These are phyloP conservation scores for Philotrypesis tridentata DNA, from an alignment of 1,140 invertebrate genomes.

Conservation along the genomic window DNA sequence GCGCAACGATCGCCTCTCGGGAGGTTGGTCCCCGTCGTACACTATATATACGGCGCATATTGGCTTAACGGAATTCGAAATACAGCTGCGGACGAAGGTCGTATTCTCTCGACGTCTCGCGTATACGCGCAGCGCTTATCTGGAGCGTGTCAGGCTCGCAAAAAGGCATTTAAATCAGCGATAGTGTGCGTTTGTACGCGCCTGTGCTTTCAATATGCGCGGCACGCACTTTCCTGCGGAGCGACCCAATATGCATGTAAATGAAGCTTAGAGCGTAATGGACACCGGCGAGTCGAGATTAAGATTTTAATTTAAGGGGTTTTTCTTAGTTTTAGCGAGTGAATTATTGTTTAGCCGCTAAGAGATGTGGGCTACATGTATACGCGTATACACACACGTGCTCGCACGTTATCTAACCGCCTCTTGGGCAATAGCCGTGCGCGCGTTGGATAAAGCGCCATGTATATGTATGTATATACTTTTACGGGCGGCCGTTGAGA, in stretches of 20 bases:
- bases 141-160: neutral
- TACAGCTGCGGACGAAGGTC: neutral
- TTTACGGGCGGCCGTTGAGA: neutral
- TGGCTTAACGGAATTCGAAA: neutral
- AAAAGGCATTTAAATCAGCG: neutral
- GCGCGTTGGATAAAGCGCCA: neutral
- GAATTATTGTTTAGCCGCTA: neutral
- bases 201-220: neutral
- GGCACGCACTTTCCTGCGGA: neutral
- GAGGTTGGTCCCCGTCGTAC: no score
- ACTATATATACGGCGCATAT: no score
- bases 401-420: neutral
- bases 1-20: no score
- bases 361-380: neutral
- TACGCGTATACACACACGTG: no score
- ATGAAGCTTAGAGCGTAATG: neutral
- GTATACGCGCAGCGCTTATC: neutral
- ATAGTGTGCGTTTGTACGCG: neutral
- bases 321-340: neutral
- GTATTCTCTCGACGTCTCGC: neutral
- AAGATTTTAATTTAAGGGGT: neutral
- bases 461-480: no score
- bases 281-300: neutral
- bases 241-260: conserved; percentile 5
- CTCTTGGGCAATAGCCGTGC: neutral